A percentile compares a stretch with the other conserved stretches of the same genome.
phyloP scores from a whole-genome alignment of 2,113 vertebrate genomes.

The Prionailurus bengalensis region DNA sequence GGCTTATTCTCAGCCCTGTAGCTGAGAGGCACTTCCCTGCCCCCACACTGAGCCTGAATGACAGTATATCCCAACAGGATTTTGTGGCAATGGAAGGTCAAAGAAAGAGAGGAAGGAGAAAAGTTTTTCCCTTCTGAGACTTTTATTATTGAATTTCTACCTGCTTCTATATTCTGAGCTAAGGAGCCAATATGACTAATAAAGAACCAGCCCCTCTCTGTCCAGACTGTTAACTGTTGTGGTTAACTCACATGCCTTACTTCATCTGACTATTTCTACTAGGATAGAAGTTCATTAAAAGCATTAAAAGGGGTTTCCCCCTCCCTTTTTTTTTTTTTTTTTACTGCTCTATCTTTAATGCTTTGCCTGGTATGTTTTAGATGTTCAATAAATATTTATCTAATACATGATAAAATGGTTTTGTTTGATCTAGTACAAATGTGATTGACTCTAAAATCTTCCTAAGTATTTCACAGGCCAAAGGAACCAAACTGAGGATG shows the following conservation, averaged over 20 bases:
- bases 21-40: background rate
- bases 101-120: background rate
- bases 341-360: background rate
- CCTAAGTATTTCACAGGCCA: background rate
- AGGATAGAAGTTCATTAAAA: background rate
- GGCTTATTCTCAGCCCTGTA: background rate
- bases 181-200: background rate
- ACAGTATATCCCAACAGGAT: background rate
- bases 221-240: background rate
- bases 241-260: background rate
- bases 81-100: background rate
- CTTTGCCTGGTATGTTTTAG: background rate
- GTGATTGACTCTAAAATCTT: background rate
- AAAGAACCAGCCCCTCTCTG: background rate
- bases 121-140: background rate
- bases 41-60: background rate
- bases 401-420: background rate
- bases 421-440: background rate
- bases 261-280: background rate
- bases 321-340: background rate
- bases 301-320: background rate
- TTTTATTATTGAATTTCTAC: background rate
- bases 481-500: background rate
- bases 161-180: background rate
- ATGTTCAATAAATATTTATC: background rate